A percentile compares a stretch with the other conserved stretches of the same genome.
Conservation (phyloP, 1,140 invertebrate species). For the Ostrea denselamellosa region DNA sequence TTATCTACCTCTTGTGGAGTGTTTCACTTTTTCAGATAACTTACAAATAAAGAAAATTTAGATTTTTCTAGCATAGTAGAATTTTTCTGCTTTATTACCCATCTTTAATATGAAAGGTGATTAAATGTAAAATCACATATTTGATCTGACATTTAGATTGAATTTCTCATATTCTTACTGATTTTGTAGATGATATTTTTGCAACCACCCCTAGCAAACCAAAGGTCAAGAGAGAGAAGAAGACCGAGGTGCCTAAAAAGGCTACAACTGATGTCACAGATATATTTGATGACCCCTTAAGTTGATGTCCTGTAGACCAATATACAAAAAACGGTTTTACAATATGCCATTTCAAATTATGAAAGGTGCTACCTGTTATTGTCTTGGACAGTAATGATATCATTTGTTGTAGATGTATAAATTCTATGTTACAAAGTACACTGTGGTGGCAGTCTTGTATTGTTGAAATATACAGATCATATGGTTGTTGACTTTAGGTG, state of each 20-base stretch:
- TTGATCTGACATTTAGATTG: background rate
- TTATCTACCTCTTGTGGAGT: too few relatives aligned
- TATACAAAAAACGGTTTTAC: background rate
- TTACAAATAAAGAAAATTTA: too few relatives aligned
- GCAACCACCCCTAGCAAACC: slow-evolving; percentile 1
- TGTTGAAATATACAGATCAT: background rate
- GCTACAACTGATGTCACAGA: slow-evolving; percentile 22
- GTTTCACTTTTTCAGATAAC: too few relatives aligned
- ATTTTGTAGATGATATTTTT: slow-evolving; percentile 17
- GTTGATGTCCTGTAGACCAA: background rate
- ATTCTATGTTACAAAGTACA: background rate
- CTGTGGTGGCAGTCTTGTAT: background rate
- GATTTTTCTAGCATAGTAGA: too few relatives aligned
- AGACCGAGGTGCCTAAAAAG: background rate
- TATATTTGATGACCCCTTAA: slow-evolving; percentile 28
- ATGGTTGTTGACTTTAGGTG: background rate
- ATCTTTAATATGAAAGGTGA: too few relatives aligned
- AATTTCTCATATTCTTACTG: background rate
- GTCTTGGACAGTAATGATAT: background rate
- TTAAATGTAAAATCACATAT: too few relatives aligned
- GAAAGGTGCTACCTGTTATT: background rate
- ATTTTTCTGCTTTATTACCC: too few relatives aligned
- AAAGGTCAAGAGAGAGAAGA: slow-evolving; percentile 12
- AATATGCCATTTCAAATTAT: background rate
- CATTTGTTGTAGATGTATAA: background rate